Conservation (phyloP, 2,113 vertebrate genomes). For the Gasterosteus aculeatus region DNA sequence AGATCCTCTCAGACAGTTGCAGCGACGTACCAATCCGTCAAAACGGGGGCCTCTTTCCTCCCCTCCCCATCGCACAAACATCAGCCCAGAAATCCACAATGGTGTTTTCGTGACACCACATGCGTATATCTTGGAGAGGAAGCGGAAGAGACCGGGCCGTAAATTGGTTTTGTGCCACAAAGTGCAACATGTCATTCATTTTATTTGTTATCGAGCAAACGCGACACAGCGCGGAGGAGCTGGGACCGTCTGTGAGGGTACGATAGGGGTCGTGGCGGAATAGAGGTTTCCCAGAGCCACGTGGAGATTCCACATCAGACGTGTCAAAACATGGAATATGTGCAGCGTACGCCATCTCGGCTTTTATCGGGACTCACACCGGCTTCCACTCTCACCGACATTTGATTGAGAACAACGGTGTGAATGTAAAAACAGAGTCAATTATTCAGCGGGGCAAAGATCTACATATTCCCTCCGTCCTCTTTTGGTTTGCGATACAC, state of each 20-base stretch:
- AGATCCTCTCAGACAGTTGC: constrained; percentile 53
- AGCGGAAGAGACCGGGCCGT: constrained; percentile 19
- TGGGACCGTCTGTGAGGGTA: constrained; percentile 6
- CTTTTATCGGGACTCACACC: constrained; percentile 39
- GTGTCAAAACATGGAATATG: not conserved
- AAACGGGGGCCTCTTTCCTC: constrained; percentile 52
- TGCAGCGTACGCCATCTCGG: constrained; percentile 2
- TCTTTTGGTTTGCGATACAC: constrained; percentile 18
- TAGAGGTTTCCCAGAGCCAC: constrained; percentile 6
- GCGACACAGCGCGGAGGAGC: constrained; percentile 5
- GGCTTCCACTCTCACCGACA: constrained; percentile 8
- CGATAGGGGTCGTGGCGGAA: constrained; percentile 7
- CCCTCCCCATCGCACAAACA: constrained; percentile 39
- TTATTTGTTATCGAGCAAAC: constrained; percentile 12
- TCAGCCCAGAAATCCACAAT: constrained; percentile 2
- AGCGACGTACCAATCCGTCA: constrained; percentile 68
- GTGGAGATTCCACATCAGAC: constrained; percentile 19
- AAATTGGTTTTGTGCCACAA: constrained; percentile 26
- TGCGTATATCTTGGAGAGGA: constrained; percentile 15
- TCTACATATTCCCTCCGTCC: not conserved
- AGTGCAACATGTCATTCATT: constrained; percentile 14
- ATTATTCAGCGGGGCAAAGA: constrained; percentile 34
- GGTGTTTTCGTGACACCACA: constrained; percentile 38
- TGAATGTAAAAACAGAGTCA: constrained; percentile 22
- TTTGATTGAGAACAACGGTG: constrained; percentile 27